Evolutionary conservation across 2,888 invertebrate genomes (phyloP).

Genomic region (Hypercompe scribonia): DNA sequence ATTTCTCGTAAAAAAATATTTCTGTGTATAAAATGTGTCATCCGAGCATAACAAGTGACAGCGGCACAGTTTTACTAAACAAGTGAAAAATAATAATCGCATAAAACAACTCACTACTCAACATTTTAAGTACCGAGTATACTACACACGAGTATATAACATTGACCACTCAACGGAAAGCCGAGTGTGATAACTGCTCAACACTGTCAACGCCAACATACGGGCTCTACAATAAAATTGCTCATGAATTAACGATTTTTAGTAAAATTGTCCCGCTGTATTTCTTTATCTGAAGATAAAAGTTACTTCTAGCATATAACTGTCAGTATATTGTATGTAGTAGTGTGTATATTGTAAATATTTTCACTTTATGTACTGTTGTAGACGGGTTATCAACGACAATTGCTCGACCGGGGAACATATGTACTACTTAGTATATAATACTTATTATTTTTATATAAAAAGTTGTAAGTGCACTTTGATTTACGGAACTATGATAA

Average conservation of each 20-base stretch:
- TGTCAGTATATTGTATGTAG: constrained; percentile 80
- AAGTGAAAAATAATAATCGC: constrained; percentile 35
- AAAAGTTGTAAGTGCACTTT: constrained; percentile 85
- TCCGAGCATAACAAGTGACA: constrained; percentile 79
- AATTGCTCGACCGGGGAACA: constrained; percentile 73
- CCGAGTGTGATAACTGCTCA: constrained; percentile 27
- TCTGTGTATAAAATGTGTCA: constrained; percentile 85
- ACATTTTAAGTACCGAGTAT: constrained; percentile 41
- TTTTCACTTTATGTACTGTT: constrained; percentile 80
- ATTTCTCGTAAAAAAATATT: constrained; percentile 83
- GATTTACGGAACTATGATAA: constrained; percentile 82
- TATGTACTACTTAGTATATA: constrained; percentile 74
- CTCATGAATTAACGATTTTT: constrained; percentile 45
- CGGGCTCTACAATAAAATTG: constrained; percentile 39
- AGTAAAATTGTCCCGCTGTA: constrained; percentile 66
- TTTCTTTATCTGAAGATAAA: constrained; percentile 81
- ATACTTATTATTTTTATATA: constrained; percentile 78
- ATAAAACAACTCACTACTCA: constrained; percentile 40
- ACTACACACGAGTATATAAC: constrained; percentile 40
- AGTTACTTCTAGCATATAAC: constrained; percentile 81
- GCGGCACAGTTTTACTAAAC: constrained; percentile 66
- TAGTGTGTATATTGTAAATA: constrained; percentile 85
- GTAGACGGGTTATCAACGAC: constrained; percentile 75
- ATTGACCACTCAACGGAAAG: constrained; percentile 23
- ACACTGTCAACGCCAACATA: constrained; percentile 37